phyloP scores from a whole-genome alignment of 2,113 vertebrate genomes.

The Oxygymnocypris stewartii region DNA sequence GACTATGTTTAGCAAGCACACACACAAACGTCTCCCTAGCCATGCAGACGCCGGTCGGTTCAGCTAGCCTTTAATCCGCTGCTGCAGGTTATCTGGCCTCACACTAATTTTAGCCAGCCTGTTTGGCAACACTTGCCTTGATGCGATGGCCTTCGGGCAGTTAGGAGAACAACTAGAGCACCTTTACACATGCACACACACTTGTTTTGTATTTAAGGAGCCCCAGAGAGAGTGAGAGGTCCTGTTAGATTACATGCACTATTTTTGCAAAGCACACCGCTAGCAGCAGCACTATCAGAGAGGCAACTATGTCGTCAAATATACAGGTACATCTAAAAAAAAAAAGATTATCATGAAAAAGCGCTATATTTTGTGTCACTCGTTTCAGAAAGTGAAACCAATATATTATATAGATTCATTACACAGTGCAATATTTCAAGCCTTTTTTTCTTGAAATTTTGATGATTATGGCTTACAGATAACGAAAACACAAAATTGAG shows the following conservation, averaged over 20 bases:
- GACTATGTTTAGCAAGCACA: neutral
- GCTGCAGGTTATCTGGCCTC: conserved; percentile 49
- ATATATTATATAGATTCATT: no score
- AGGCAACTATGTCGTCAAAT: conserved; percentile 41
- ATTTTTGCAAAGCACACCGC: conserved; percentile 49
- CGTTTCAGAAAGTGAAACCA: no score
- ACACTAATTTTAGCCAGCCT: conserved; percentile 48
- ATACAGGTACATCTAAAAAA: no score
- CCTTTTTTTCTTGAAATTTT: no score
- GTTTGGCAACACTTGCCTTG: conserved; percentile 43
- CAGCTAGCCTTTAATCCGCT: conserved; percentile 36
- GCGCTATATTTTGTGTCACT: no score
- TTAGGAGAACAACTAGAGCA: conserved; percentile 19
- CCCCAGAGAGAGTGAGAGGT: conserved; percentile 22
- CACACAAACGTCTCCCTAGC: conserved; percentile 23
- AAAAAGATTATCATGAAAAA: no score
- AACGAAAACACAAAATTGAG: no score
- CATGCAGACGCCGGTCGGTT: conserved; percentile 35
- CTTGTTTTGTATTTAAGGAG: neutral
- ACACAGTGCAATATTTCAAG: no score
- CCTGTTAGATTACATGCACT: conserved; percentile 42
- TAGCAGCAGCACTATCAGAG: conserved; percentile 16
- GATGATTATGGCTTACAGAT: no score
- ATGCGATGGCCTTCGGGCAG: conserved; percentile 25
- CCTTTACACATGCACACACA: neutral